Conservation (phyloP, 2,797 vertebrate species). For the Novumbra hubbsi region DNA sequence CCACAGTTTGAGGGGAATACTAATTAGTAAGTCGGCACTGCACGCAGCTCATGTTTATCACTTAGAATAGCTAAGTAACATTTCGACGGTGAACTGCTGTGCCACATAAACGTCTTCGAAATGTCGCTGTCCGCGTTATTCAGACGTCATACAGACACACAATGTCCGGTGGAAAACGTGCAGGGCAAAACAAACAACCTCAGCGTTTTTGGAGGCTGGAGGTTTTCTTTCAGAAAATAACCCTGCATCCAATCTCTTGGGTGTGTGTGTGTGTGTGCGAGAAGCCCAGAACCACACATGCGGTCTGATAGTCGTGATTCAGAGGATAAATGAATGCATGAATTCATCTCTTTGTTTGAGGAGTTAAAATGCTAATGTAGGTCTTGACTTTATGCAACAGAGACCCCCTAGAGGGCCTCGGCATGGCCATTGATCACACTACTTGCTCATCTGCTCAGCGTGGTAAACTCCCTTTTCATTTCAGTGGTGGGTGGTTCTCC, state of each 20-base stretch:
- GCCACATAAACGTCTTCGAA: neutral
- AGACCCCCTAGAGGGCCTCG: constrained; percentile 19
- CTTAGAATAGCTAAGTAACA: neutral
- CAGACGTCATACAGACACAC: neutral
- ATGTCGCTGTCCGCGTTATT: neutral
- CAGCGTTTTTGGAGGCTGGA: neutral
- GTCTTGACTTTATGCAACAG: constrained; percentile 48
- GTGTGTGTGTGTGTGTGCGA: too few species aligned
- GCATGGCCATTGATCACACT: constrained; percentile 44
- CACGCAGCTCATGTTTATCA: neutral
- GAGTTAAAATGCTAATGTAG: constrained; percentile 48
- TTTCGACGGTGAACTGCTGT: neutral
- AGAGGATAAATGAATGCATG: constrained; percentile 34
- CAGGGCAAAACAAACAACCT: neutral
- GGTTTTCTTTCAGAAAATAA: neutral
- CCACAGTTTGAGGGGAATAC: constrained; percentile 44
- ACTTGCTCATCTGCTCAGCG: constrained; percentile 39
- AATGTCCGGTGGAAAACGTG: neutral
- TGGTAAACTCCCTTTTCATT: constrained; percentile 35
- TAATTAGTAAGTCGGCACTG: neutral
- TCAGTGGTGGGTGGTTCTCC: constrained; percentile 26
- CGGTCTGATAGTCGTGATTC: constrained; percentile 44
- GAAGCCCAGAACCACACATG: constrained; percentile 16
- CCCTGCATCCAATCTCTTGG: neutral
- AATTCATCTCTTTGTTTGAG: constrained; percentile 44